Evolutionary conservation across 1,140 invertebrate species (phyloP).

Genomic region (Ceratosolen solmsi): DNA sequence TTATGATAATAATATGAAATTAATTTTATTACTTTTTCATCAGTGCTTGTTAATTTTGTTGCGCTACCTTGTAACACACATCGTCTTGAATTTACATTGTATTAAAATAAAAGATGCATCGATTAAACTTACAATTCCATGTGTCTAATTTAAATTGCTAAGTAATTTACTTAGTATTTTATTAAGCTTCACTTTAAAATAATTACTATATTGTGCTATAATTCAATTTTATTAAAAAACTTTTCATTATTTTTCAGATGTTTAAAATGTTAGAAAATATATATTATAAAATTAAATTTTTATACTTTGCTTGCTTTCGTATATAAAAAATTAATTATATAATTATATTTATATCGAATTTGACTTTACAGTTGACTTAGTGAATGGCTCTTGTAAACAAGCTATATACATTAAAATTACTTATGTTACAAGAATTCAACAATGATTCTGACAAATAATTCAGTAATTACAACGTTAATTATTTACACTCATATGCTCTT

Average conservation of each 20-base stretch:
- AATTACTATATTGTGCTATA: too few relatives aligned
- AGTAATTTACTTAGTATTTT: background rate
- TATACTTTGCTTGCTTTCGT: background rate
- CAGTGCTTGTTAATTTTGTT: too few relatives aligned
- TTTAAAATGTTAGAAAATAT: background rate
- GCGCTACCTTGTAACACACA: too few relatives aligned
- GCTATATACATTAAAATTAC: conserved; percentile 22
- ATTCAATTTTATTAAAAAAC: too few relatives aligned
- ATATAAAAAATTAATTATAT: conserved; percentile 16
- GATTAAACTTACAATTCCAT: too few relatives aligned
- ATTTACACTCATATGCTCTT: background rate
- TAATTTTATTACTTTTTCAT: too few relatives aligned
- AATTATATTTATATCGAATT: background rate
- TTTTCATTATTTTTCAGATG: background rate
- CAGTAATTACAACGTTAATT: conserved; percentile 16
- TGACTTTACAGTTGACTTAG: background rate
- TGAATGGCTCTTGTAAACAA: background rate
- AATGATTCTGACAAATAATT: conserved; percentile 19
- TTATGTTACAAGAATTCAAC: conserved; percentile 13
- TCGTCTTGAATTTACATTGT: too few relatives aligned
- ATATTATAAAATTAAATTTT: conserved; percentile 11
- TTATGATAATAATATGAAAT: too few relatives aligned
- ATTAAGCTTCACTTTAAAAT: background rate
- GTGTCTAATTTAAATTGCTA: background rate
- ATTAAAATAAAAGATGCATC: too few relatives aligned